A percentile compares a stretch with the other conserved stretches of the same genome.
Evolutionary conservation across 2,113 vertebrate genomes (phyloP).

Genomic region (Microcebus tavaratra): DNA sequence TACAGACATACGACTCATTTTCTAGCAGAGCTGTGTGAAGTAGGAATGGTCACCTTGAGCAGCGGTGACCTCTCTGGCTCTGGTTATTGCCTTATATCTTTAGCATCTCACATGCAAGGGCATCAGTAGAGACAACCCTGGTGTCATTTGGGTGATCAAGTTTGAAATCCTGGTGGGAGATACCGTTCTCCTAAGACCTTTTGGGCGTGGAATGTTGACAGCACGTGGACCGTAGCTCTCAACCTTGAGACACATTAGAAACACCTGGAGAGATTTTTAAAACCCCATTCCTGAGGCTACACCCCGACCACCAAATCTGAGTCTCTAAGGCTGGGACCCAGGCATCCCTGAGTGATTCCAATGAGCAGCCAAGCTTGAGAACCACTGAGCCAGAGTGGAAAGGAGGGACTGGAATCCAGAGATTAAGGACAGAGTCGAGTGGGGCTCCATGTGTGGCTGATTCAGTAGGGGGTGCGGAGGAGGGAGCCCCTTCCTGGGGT

Average conservation of each 20-base stretch:
- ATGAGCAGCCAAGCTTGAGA: background rate
- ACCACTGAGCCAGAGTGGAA: background rate
- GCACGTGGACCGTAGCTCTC: background rate
- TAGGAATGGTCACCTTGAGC: background rate
- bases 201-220: background rate
- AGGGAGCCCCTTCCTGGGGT: background rate
- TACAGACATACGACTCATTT: fast-evolving
- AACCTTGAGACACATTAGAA: background rate
- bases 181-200: background rate
- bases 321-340: background rate
- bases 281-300: background rate
- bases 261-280: background rate
- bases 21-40: background rate
- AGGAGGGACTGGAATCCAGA: background rate
- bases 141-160: background rate
- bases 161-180: background rate
- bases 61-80: background rate
- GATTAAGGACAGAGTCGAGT: background rate
- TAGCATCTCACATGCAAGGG: background rate
- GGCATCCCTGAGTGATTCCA: background rate
- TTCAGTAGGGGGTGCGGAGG: background rate
- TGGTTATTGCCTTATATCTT: background rate
- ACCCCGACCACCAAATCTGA: background rate
- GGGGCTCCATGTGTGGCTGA: background rate
- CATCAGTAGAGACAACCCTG: background rate